Conservation (phyloP, 2,888 invertebrate genomes). For the Campoletis raptor region DNA sequence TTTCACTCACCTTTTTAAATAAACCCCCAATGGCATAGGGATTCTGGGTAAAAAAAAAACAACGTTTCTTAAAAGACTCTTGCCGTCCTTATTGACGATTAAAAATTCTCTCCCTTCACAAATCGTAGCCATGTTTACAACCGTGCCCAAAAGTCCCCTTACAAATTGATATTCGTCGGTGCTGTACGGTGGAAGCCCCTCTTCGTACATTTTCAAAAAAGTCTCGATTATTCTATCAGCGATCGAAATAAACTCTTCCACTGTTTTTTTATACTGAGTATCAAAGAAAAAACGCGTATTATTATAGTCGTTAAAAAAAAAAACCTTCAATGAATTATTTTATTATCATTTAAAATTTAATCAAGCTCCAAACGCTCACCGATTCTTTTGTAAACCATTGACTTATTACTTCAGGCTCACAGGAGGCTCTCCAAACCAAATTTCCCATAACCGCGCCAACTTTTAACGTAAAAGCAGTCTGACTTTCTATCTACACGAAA, state of each 20-base stretch:
- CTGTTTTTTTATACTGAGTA: slow-evolving; percentile 77
- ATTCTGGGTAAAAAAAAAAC: slow-evolving; percentile 78
- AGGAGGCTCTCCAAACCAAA: slow-evolving; percentile 83
- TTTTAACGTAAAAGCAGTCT: slow-evolving; percentile 83
- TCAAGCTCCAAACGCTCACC: slow-evolving; percentile 73
- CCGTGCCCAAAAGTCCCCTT: slow-evolving; percentile 81
- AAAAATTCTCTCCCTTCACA: slow-evolving; percentile 83
- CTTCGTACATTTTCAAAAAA: slow-evolving; percentile 82
- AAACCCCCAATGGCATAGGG: slow-evolving; percentile 78
- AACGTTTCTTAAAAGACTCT: slow-evolving; percentile 80
- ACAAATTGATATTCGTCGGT: slow-evolving; percentile 83
- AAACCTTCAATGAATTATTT: not conserved
- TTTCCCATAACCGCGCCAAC: slow-evolving; percentile 83
- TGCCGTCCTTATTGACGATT: slow-evolving; percentile 79
- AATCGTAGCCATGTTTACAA: slow-evolving; percentile 82
- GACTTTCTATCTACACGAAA: slow-evolving; percentile 75
- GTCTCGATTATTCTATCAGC: slow-evolving; percentile 81
- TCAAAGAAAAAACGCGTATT: not conserved
- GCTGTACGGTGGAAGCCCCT: slow-evolving; percentile 77
- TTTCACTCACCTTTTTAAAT: slow-evolving; percentile 78
- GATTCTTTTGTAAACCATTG: slow-evolving; percentile 76
- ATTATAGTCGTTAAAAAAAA: not conserved
- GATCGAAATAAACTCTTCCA: slow-evolving; percentile 82
- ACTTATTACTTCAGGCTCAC: slow-evolving; percentile 79
- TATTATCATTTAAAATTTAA: not conserved